phyloP scores from a whole-genome alignment of 2,888 invertebrate genomes.

The Conistra vaccinii region DNA sequence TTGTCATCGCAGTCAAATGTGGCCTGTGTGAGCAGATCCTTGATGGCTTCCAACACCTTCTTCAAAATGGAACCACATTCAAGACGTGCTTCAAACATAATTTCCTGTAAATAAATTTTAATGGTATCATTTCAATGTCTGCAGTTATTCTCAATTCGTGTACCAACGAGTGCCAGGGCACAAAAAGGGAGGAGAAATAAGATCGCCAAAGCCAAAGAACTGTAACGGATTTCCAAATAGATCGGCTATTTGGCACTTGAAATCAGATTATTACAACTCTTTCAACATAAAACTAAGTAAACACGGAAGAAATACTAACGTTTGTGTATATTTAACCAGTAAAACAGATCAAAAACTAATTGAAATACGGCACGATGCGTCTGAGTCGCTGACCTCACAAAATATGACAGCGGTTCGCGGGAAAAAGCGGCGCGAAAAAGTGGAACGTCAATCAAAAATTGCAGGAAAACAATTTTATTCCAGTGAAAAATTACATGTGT shows the following conservation, averaged over 20 bases:
- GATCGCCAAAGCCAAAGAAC: neutral
- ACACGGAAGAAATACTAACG: constrained; percentile 44
- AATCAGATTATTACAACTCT: neutral
- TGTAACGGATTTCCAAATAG: neutral
- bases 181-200: constrained; percentile 11
- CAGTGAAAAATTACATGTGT: neutral
- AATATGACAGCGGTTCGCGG: constrained; percentile 77
- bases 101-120: constrained; percentile 73
- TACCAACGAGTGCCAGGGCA: neutral
- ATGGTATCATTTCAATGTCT: neutral
- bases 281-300: neutral
- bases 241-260: neutral
- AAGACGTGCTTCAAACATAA: constrained; percentile 99
- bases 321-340: constrained; percentile 17
- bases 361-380: constrained; percentile 65
- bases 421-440: constrained; percentile 81
- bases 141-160: neutral
- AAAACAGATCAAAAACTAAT: constrained; percentile 34
- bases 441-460: constrained; percentile 18
- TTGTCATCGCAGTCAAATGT: constrained; percentile 99
- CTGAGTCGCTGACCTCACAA: constrained; percentile 68
- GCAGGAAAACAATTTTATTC: neutral
- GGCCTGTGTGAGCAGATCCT: constrained; percentile 99
- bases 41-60: constrained; percentile 99
- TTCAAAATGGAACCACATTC: constrained; percentile 97